phyloP scores from a whole-genome alignment of 1,140 invertebrate genomes.

The Thaumetopoea pityocampa region DNA sequence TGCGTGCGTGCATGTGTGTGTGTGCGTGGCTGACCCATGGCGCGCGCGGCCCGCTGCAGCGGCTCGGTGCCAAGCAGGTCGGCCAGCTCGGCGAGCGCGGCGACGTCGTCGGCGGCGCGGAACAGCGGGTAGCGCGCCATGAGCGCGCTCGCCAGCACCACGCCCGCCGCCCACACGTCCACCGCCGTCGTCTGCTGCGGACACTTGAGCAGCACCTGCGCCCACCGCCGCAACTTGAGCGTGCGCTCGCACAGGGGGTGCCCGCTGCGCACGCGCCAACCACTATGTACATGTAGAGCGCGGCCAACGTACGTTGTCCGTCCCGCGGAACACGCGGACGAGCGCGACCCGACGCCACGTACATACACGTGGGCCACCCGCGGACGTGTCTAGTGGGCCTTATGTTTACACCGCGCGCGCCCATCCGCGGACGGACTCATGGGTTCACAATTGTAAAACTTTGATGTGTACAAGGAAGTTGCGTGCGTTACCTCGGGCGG shows the following conservation, averaged over 20 bases:
- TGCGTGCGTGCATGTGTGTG: too few relatives aligned
- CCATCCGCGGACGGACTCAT: background rate
- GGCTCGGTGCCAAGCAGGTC: constrained; percentile 85
- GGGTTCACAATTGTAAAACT: background rate
- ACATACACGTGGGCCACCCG: too few relatives aligned
- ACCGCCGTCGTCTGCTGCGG: constrained; percentile 79
- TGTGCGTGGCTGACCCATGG: too few relatives aligned
- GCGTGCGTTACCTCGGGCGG: constrained; percentile 85
- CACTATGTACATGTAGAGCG: too few relatives aligned
- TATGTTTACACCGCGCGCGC: too few relatives aligned
- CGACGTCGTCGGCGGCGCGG: constrained; percentile 84
- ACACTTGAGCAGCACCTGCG: constrained; percentile 41
- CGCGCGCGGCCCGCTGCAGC: constrained; percentile 81
- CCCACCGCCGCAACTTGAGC: too few relatives aligned
- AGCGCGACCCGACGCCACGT: too few relatives aligned
- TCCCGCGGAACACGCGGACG: too few relatives aligned
- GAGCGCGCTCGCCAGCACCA: constrained; percentile 89
- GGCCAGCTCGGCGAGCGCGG: constrained; percentile 89
- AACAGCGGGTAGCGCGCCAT: constrained; percentile 88
- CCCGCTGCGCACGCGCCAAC: too few relatives aligned
- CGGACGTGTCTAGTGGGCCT: too few relatives aligned
- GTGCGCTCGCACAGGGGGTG: too few relatives aligned
- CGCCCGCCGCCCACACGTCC: constrained; percentile 93
- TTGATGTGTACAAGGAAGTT: background rate
- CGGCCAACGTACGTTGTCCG: too few relatives aligned